Evolutionary conservation across 1,140 invertebrate genomes (phyloP).

Genomic region (Heliconius himera): DNA sequence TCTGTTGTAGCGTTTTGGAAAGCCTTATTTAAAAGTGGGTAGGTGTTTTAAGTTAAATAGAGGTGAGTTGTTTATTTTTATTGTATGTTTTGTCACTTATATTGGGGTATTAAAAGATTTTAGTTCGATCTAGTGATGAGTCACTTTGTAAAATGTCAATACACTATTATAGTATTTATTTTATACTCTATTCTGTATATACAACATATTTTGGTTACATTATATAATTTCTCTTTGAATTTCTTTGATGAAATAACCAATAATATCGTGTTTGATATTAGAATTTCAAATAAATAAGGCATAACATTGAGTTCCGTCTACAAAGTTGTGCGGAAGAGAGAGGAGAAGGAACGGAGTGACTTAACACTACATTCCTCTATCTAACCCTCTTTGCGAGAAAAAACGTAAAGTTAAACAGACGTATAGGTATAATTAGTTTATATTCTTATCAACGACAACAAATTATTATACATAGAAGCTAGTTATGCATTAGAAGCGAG

Average conservation of each 20-base stretch:
- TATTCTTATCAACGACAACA: background rate
- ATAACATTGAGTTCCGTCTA: too few relatives aligned
- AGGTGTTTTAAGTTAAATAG: background rate
- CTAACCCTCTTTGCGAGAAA: too few relatives aligned
- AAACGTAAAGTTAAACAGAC: too few relatives aligned
- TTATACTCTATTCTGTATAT: background rate
- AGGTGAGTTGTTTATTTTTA: background rate
- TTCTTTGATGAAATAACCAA: too few relatives aligned
- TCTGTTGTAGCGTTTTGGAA: constrained; percentile 13
- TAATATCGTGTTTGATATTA: too few relatives aligned
- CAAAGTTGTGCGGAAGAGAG: too few relatives aligned
- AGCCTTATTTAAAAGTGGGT: background rate
- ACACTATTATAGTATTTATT: background rate
- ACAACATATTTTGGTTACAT: too few relatives aligned
- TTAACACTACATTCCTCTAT: too few relatives aligned
- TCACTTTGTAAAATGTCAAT: background rate
- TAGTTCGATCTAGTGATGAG: background rate
- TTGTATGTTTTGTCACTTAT: background rate
- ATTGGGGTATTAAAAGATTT: background rate
- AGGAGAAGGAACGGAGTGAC: too few relatives aligned
- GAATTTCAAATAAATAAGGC: too few relatives aligned
- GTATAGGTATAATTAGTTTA: background rate
- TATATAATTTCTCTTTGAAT: too few relatives aligned
- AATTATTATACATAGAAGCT: background rate
- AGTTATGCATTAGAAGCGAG: constrained; percentile 21